Evolutionary conservation across 2,797 vertebrate genomes (phyloP).

Genomic region (Geotrypetes seraphini): DNA sequence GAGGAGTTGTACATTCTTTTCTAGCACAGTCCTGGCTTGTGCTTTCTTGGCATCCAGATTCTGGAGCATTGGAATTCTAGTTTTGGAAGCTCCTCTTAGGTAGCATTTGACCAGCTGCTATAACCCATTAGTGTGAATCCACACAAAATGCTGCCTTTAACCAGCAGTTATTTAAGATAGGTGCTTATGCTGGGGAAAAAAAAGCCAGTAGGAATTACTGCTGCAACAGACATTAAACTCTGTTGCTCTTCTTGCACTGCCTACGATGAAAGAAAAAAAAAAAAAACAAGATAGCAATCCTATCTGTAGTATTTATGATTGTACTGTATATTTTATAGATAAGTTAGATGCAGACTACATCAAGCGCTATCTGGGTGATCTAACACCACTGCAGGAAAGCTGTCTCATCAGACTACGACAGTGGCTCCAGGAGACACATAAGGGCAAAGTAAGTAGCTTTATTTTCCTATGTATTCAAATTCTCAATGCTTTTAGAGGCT

Average conservation of each 20-base stretch:
- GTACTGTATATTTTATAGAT: constrained; percentile 51
- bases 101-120: too few species aligned
- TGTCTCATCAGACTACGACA: constrained; percentile 88
- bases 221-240: too few species aligned
- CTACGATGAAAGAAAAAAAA: not conserved
- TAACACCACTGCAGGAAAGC: constrained; percentile 93
- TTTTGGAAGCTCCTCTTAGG: too few species aligned
- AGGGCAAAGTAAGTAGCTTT: constrained; percentile 76
- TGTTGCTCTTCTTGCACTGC: not conserved
- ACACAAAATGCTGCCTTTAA: too few species aligned
- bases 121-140: too few species aligned
- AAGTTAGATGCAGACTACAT: constrained; percentile 95
- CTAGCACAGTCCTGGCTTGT: too few species aligned
- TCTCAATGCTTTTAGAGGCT: not conserved
- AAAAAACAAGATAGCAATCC: not conserved
- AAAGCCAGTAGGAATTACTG: too few species aligned
- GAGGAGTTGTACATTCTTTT: too few species aligned
- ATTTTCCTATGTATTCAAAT: not conserved
- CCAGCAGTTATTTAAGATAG: too few species aligned
- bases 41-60: too few species aligned
- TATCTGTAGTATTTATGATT: not conserved
- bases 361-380: constrained; percentile 87
- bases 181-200: too few species aligned
- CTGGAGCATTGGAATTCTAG: too few species aligned
- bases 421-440: constrained; percentile 94